These are phyloP conservation scores for Bellardia bayeri DNA, from an alignment of 2,888 invertebrate genomes.

Conservation along the genomic window DNA sequence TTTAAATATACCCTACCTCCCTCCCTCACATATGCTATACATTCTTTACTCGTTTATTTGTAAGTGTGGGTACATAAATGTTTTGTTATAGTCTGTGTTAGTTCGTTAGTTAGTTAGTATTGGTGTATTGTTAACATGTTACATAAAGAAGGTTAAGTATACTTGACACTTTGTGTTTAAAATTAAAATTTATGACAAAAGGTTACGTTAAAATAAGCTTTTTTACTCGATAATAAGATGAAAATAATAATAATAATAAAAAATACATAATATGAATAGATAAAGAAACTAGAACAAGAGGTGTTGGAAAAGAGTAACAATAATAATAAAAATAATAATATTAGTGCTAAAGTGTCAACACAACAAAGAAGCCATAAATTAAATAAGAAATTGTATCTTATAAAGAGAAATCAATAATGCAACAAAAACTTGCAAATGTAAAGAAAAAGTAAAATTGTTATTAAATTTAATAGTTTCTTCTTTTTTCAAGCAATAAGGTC, in stretches of 20 bases:
- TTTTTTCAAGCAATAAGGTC: no score
- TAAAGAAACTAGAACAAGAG: conserved; percentile 20
- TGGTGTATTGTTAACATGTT: conserved; percentile 60
- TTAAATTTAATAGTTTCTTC: no score
- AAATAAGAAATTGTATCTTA: conserved; percentile 19
- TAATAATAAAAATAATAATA: conserved; percentile 21
- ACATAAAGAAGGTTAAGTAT: conserved; percentile 74
- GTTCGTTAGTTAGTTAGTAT: background rate
- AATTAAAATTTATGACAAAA: conserved; percentile 70
- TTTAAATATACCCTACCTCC: background rate
- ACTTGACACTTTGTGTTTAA: conserved; percentile 74
- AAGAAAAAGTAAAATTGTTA: no score
- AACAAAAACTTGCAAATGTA: no score
- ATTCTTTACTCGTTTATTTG: background rate
- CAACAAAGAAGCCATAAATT: conserved; percentile 33
- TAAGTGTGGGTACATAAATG: conserved; percentile 45
- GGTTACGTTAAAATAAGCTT: conserved; percentile 61
- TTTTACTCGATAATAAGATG: conserved; percentile 62
- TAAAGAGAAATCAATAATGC: background rate
- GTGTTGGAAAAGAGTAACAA: conserved; percentile 42
- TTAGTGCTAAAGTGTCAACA: conserved; percentile 13
- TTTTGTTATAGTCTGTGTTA: background rate
- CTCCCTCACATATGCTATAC: background rate
- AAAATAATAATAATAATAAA: conserved; percentile 56
- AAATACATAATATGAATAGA: conserved; percentile 16